A percentile compares a stretch with the other conserved stretches of the same genome.
Evolutionary conservation across 2,888 invertebrate species (phyloP).

Genomic region (Pseudococcus jackbeardsleyi): DNA sequence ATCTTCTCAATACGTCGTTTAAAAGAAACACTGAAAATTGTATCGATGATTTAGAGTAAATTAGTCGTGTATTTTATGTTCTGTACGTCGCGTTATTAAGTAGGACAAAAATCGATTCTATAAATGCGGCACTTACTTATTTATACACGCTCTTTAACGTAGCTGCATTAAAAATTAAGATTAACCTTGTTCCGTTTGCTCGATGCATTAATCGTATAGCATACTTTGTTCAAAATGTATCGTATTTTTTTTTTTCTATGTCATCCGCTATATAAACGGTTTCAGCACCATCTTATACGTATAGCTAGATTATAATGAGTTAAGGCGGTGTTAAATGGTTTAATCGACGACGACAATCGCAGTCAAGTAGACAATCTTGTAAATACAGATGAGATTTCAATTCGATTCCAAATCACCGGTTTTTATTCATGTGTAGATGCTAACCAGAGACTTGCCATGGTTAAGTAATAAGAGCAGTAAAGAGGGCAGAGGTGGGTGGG

Average conservation of each 20-base stretch:
- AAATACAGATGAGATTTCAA: neutral
- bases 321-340: neutral
- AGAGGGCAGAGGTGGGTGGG: slow-evolving; percentile 14
- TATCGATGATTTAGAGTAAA: neutral
- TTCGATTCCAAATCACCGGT: neutral
- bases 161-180: slow-evolving; percentile 41
- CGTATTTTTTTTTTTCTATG: neutral
- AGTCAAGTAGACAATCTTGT: neutral
- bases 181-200: slow-evolving; percentile 41
- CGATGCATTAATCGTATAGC: slow-evolving; percentile 32
- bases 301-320: neutral
- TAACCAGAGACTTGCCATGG: neutral
- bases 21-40: neutral
- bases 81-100: neutral
- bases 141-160: slow-evolving; percentile 23
- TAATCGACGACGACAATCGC: slow-evolving; percentile 14
- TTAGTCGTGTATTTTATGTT: neutral
- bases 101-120: slow-evolving; percentile 27
- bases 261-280: neutral
- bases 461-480: slow-evolving; percentile 2
- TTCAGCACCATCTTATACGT: neutral
- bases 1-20: neutral
- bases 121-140: slow-evolving; percentile 1
- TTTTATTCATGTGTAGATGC: neutral
- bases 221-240: neutral